These are phyloP conservation scores for Campylomormyrus numenius DNA, from an alignment of 2,113 vertebrate species.

Conservation along the genomic window DNA sequence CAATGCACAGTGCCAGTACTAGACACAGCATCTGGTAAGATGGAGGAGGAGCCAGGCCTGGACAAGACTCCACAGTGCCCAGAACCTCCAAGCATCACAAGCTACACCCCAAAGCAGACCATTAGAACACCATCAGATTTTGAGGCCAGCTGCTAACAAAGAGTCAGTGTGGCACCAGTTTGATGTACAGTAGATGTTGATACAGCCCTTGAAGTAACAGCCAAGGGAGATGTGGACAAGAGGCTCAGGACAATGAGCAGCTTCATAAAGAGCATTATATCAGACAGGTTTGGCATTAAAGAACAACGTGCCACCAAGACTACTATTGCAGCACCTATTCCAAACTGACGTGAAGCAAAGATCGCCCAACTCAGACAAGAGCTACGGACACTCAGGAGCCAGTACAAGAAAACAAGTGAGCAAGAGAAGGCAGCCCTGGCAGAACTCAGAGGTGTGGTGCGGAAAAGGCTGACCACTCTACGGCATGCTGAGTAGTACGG, in stretches of 20 bases:
- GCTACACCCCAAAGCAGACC: background rate
- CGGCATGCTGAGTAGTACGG: background rate
- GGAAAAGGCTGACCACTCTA: background rate
- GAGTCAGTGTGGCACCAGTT: background rate
- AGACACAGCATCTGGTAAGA: background rate
- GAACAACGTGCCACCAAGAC: background rate
- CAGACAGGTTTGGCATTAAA: background rate
- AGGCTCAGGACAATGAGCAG: background rate
- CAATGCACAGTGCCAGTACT: background rate
- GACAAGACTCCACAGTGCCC: background rate
- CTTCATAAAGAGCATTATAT: background rate
- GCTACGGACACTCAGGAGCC: background rate
- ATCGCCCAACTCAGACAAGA: background rate
- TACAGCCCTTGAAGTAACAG: background rate
- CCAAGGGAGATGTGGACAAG: background rate
- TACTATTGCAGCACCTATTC: background rate
- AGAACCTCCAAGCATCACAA: background rate
- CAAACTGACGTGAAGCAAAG: background rate
- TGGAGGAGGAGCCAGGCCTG: background rate
- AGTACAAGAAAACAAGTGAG: background rate
- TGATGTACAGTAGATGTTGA: background rate
- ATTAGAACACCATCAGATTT: background rate
- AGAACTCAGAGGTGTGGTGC: background rate
- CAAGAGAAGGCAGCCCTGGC: background rate
- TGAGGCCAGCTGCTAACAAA: background rate